Conservation (phyloP, 2,888 invertebrate genomes). For the Chorisops tibialis region DNA sequence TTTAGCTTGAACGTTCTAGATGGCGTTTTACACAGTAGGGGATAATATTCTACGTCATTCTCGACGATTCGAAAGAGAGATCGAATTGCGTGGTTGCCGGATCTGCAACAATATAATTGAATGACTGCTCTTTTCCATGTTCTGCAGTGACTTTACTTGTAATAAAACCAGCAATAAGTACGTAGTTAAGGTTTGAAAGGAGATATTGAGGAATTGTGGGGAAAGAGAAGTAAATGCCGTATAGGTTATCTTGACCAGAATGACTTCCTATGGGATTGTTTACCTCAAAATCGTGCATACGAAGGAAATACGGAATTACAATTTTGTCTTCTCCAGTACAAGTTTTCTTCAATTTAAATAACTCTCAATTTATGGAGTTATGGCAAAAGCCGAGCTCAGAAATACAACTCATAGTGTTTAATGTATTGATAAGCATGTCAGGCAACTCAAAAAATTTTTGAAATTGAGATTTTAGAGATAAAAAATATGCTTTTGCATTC, state of each 20-base stretch:
- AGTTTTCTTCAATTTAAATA: slow-evolving; percentile 8
- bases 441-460: slow-evolving; percentile 17
- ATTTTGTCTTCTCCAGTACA: slow-evolving; percentile 1
- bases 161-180: slow-evolving; percentile 1
- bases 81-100: no score
- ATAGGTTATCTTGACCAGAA: slow-evolving; percentile 14
- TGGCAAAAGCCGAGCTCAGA: background rate
- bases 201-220: slow-evolving; percentile 8
- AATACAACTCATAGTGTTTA: background rate
- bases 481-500: background rate
- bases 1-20: no score
- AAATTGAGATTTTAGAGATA: slow-evolving; percentile 13
- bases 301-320: slow-evolving; percentile 20
- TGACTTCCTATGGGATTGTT: slow-evolving; percentile 20
- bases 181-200: background rate
- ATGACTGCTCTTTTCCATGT: background rate
- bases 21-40: no score
- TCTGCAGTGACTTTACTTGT: background rate
- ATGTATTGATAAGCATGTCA: background rate
- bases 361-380: background rate
- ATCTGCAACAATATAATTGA: background rate
- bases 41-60: no score
- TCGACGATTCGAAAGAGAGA: no score
- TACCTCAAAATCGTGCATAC: slow-evolving; percentile 16
- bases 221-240: slow-evolving; percentile 9